These are phyloP conservation scores for Pseudocheirus occidentalis DNA, from an alignment of 2,797 vertebrate genomes.

Conservation along the genomic window DNA sequence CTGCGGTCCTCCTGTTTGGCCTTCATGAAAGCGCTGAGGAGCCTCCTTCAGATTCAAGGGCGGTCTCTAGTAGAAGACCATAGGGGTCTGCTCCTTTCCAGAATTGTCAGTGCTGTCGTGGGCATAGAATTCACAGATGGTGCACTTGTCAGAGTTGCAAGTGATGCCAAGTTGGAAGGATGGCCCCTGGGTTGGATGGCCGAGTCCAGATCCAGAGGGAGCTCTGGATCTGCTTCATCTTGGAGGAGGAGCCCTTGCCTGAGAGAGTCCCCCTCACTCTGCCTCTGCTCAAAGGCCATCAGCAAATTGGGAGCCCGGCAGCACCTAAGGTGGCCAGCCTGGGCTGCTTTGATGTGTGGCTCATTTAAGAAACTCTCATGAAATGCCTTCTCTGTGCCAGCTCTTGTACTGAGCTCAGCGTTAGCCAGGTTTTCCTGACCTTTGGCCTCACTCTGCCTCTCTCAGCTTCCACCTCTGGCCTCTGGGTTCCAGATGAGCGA, in stretches of 20 bases:
- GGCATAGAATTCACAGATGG: background rate
- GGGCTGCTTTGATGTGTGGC: too few species aligned
- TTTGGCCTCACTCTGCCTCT: background rate
- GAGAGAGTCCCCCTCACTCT: background rate
- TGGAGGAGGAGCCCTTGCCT: too few species aligned
- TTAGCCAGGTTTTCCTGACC: background rate
- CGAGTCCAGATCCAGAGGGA: background rate
- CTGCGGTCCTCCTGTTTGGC: background rate
- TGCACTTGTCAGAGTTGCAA: background rate
- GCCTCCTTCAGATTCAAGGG: background rate
- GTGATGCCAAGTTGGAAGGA: background rate
- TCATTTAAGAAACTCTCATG: background rate
- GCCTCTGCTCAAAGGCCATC: background rate
- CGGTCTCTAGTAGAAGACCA: background rate
- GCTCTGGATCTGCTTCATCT: too few species aligned
- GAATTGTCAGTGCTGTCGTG: background rate
- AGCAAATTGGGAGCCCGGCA: too few species aligned
- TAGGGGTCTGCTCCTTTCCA: too few species aligned
- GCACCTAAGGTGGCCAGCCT: background rate
- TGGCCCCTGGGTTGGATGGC: background rate
- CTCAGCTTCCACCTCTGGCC: background rate
- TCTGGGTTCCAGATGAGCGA: background rate
- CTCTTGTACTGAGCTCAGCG: background rate
- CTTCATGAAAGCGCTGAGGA: background rate
- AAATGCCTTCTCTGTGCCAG: background rate